Percentiles rank a stretch among this genome's conserved stretches.
Evolutionary conservation across 2,797 vertebrate genomes (phyloP).

Genomic region (Molossus alvarezi): DNA sequence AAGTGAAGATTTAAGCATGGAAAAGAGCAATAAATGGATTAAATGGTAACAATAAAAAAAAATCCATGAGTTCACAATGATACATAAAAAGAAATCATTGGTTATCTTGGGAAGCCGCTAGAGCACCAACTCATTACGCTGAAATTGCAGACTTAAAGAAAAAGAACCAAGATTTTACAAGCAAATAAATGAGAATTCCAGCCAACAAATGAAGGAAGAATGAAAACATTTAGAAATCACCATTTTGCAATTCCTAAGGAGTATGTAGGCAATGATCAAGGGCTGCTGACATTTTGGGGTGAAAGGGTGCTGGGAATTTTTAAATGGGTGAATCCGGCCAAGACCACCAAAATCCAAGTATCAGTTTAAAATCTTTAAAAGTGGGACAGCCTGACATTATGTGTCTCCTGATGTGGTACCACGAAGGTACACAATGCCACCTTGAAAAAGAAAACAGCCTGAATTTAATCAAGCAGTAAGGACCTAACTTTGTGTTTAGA

Average conservation of each 20-base stretch:
- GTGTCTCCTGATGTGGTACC: neutral
- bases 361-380: slow-evolving; percentile 23
- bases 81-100: neutral
- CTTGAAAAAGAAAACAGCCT: neutral
- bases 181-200: neutral
- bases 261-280: neutral
- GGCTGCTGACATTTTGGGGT: neutral
- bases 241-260: slow-evolving; percentile 33
- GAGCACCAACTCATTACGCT: neutral
- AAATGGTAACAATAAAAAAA: slow-evolving; percentile 6
- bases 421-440: neutral
- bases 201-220: slow-evolving; percentile 27
- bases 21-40: neutral
- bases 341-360: neutral
- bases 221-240: neutral
- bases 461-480: neutral
- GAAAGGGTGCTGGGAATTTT: neutral
- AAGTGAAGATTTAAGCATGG: neutral
- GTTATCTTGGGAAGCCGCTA: neutral
- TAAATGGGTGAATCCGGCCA: neutral
- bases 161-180: neutral
- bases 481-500: neutral
- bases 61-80: neutral
- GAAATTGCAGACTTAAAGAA: neutral
- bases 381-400: neutral